Evolutionary conservation across 2,113 vertebrate species (phyloP).

Genomic region (Paratilapia polleni): DNA sequence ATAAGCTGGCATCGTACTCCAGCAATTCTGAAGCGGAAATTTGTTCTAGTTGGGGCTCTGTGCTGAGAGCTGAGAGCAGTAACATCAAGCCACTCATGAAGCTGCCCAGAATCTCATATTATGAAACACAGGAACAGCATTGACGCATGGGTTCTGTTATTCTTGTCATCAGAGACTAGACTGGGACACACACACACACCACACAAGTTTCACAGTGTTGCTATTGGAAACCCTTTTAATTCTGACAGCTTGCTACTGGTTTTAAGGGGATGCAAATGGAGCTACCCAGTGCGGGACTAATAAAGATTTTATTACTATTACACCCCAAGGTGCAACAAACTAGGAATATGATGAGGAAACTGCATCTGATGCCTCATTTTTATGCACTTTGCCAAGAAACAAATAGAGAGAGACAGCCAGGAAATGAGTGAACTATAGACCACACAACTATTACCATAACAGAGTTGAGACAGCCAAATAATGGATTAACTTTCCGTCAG

Average conservation of each 20-base stretch:
- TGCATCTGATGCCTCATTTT: conserved; percentile 35
- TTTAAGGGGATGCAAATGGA: conserved; percentile 48
- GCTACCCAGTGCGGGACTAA: conserved; percentile 46
- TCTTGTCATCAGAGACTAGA: conserved; percentile 16
- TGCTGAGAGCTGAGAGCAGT: background rate
- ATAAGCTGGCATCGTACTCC: background rate
- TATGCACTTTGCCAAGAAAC: conserved; percentile 7
- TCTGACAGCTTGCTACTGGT: conserved; percentile 47
- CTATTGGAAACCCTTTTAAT: conserved; percentile 65
- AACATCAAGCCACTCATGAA: conserved; percentile 16
- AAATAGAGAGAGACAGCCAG: background rate
- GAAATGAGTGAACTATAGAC: background rate
- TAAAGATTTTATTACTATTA: conserved; percentile 61
- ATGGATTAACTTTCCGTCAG: fast-evolving
- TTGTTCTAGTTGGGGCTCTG: background rate
- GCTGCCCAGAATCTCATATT: conserved; percentile 22
- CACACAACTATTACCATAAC: background rate
- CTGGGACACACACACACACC: conserved; percentile 1
- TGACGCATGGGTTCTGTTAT: conserved; percentile 35
- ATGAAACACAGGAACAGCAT: conserved; percentile 37
- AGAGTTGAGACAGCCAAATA: background rate
- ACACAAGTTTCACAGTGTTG: conserved; percentile 42
- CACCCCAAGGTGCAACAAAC: conserved; percentile 50
- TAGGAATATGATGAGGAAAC: conserved; percentile 31
- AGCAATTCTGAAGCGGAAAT: conserved; percentile 12